Conservation (phyloP, 2,113 vertebrate species). For the Microcebus murinus region DNA sequence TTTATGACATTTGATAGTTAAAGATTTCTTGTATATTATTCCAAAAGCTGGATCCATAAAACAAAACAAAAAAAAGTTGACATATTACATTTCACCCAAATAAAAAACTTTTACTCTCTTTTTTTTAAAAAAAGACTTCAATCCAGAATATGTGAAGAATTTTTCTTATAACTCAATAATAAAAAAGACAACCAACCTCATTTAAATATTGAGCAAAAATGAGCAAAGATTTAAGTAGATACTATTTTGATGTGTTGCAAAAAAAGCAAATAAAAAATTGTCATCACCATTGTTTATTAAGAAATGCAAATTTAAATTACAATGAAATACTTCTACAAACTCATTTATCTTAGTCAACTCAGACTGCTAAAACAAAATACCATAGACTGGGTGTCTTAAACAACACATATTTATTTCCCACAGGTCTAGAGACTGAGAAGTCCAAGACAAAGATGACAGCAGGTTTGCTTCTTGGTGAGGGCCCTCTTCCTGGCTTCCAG, state of each 20-base stretch:
- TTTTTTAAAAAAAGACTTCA: not conserved
- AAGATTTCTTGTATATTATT: not conserved
- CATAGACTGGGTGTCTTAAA: not conserved
- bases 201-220: slow-evolving; percentile 3
- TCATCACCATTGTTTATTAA: not conserved
- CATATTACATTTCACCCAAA: not conserved
- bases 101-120: not conserved
- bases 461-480: not conserved
- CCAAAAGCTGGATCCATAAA: not conserved
- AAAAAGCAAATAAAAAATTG: not conserved
- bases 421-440: not conserved
- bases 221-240: not conserved
- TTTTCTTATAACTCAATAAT: not conserved
- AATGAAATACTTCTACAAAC: not conserved
- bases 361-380: not conserved
- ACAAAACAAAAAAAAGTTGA: not conserved
- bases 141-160: not conserved
- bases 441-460: not conserved
- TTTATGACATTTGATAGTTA: not conserved
- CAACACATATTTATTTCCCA: not conserved
- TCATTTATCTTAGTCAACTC: not conserved
- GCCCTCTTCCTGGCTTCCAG: not conserved
- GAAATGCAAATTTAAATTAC: not conserved
- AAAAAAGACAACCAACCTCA: not conserved
- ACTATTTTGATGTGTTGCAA: not conserved